Evolutionary conservation across 1,140 invertebrate genomes (phyloP), one percentile per base, ranked within the genome.

Genomic region (Liolophura sinensis): DNA sequence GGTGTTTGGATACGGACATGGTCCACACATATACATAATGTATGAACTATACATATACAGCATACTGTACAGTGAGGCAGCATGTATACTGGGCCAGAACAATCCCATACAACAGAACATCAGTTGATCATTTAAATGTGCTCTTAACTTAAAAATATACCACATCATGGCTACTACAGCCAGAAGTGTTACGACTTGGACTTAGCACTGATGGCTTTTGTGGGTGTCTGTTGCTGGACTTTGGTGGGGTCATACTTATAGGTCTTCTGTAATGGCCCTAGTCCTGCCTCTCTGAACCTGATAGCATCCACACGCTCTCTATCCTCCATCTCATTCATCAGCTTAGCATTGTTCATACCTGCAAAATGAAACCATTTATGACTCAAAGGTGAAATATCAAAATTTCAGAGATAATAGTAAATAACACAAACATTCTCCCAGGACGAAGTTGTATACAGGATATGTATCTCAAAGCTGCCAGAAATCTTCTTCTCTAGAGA

Each of bases 331-430:
- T 93, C 89, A 77, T 86, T 89, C 0, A 90, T 87, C 61, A 94
- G 88, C 86, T 93, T 95, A 77, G 93, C 88, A 81, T 96, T 96
- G 31, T 88, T 88, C 89, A 90, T 92, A 7, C 91, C 92, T 93
- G 77, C 52, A 86, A 84, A 56, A 68, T 78, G 57, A 62, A 74
- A 61, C 69, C n/a, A 58, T 63, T 9, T 31, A 68, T 6, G 9
- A 40, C 31, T 40, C 31, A 40, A 58, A 58, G 15, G 14, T 16
- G 15, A 24, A 58, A n/a, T 22, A 58, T 14, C 24, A 25, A 15
- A 25, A 15, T 14, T 58, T 22, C 14, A 58, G 24, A 15, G 15
- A 58, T 15, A 25, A 58, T 15, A 58, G 18, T 15, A 25, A 24
- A 58, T 58, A 24, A 51, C 49, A 51, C 14, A 51, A 51, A 51